phyloP scores from a whole-genome alignment of 2,113 vertebrate genomes.

The Peromyscus maniculatus region DNA sequence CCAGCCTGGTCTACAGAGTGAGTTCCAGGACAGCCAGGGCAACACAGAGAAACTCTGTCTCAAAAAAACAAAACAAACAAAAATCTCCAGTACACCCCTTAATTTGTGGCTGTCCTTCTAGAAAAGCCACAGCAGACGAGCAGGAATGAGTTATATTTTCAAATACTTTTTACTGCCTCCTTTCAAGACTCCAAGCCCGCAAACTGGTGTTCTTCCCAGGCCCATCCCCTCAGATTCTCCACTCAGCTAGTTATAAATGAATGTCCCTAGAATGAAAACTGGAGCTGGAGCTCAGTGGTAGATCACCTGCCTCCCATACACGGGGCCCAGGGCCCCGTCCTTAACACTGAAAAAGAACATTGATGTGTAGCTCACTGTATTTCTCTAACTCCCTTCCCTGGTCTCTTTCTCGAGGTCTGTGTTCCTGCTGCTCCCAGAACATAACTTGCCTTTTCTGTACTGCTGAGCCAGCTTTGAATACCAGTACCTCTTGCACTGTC shows the following conservation, averaged over 20 bases:
- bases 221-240: neutral
- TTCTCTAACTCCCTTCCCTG: neutral
- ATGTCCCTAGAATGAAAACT: neutral
- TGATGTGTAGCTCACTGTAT: neutral
- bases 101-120: neutral
- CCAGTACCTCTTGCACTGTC: neutral
- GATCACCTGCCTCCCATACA: neutral
- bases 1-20: neutral
- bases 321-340: neutral
- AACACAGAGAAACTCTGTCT: neutral
- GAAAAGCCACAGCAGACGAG: neutral
- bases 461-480: neutral
- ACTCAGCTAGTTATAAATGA: neutral
- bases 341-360: neutral
- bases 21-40: neutral
- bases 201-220: neutral
- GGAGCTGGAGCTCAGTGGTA: neutral
- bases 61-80: neutral
- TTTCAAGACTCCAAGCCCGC: neutral
- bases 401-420: neutral
- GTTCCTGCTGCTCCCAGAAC: neutral
- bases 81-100: neutral
- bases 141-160: neutral
- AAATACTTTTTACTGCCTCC: neutral
- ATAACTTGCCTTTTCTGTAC: neutral